Base-by-base conservation (phyloP, 2,113 vertebrate genomes). In the Pedionomus torquatus region DNA sequence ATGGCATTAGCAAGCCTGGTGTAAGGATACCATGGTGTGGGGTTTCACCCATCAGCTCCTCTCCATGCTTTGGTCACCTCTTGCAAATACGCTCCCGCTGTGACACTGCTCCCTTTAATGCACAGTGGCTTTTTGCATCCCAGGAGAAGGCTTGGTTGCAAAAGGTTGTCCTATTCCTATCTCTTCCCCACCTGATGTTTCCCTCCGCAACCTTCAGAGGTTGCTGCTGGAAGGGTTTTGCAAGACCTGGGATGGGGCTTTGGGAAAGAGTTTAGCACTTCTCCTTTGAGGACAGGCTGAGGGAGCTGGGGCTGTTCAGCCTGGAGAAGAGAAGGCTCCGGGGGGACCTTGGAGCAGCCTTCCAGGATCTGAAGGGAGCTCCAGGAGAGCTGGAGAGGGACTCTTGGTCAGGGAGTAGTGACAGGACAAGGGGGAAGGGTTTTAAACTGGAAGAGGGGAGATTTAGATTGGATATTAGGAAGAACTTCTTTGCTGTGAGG, bases 41-140 rank as follows among this genome's bases (percentile, higher is more conserved):
- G 24, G 3, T 49, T 39, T 48, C 26, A 2, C n/a, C 28, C 0
- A 0, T 23, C 77, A 26, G 46, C 87, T 90, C 48, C 83, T 25
- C 48, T 13, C 44, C 0, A 0, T 18, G 77, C 81, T n/a, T 21
- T 12, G 13, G 6, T 13, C 37, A 20, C 43, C 52, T 69, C 83
- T 13, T 46, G 33, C 44, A 55, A 2, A 48, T 30, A 7, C 7
- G 15, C 26, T 63, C 31, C 77, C 1, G 0, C 51, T 2, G 55
- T 5, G 81, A 3, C 0, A 0, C 68, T 3, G 39, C 14, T 51
- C 10, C 70, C 26, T 20, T 10, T 3, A 1, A 0, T 1, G 20
- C 17, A 0, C 7, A 1, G 9, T 1, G 69, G 60, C 31, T 52
- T 54, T 68, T 19, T 37, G 44, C 13, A 0, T 10, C 11, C n/a